Base-by-base conservation (phyloP, 2,113 vertebrate species). In the Gila orcuttii region DNA sequence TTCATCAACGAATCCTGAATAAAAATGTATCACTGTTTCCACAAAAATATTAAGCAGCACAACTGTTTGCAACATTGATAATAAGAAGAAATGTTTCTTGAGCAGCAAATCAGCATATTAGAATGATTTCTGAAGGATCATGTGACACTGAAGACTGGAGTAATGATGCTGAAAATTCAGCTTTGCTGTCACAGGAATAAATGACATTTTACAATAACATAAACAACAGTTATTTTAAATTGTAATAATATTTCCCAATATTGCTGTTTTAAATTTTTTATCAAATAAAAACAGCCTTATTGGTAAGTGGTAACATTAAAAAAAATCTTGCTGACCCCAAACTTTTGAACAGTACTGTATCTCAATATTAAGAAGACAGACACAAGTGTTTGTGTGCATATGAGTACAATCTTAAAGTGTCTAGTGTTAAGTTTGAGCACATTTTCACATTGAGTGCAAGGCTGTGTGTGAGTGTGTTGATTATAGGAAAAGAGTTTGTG, bases 401-500 rank as follows among this genome's bases (percentile, higher is more conserved):
- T 25, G 39, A 25, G 23, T 45, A 6, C 71, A 25, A 45, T 74
- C 33, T 39, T 8, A 69, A 68, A 17, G 42, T 74, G 71, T 47
- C 23, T 15, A 25, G 23, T 25, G 39, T 23, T 23, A 21, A 42
- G 19, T 71, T 71, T 75, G 13, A 47, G n/a, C 42, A 9, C 12
- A 47, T 79, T 79, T 28, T 76, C 25, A 59, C 45, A n/a, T n/a
- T 74, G 52, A 31, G 52, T 21, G 68, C 33, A 9, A 36, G 59
- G 10, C 60, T 42, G 7, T 8, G 39, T 88, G 68, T 86, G 33
- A 76, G 47, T 74, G 74, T 71, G 33, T 66, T 64, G 23, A 59
- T 79, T 62, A 21, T 50, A 89, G 28, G 3, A 55, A 85, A 87
- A 86, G 86, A 86, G 85, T 74, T 45, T 89, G 88, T 82, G 90